Evolutionary conservation across 2,113 vertebrate genomes (phyloP), one percentile per base, ranked within the genome.

Genomic region (Leucopsar rothschildi): DNA sequence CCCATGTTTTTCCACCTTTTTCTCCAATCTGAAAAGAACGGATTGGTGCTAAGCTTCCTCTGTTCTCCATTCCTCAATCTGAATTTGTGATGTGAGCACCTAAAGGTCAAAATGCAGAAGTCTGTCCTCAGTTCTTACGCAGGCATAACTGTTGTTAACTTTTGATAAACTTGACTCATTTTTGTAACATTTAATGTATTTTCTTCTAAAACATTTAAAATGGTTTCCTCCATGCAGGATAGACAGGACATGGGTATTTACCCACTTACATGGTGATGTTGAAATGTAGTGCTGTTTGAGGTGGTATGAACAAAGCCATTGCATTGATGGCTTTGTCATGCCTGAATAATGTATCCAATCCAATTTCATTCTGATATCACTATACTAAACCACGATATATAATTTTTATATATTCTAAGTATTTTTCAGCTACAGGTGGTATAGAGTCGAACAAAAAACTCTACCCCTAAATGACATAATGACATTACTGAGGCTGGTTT

Each of bases 401-500:
- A 18, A 73, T 94, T 95, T 93, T 81, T 81, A 86, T 63, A 88
- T 90, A 91, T 88, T 59, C 33, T 64, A 71, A 88, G 47, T 83
- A 88, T 93, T 92, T 95, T 95, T 90, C 56, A 81, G 86, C 91
- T 57, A 44, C 52, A 85, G 73, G 65, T 55, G 60, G 84, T 72
- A 59, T 59, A 87, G 44, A 73, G 83, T 80, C 12, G 18, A 94
- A 93, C 50, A 68, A 93, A 83, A 96, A 95, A 22, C 0, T 12
- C 64, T 66, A 49, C 23, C 42, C 69, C 40, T 66, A 92, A 95
- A 73, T 81, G 95, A 88, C 95, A 91, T 81, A 96, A 84, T 94
- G 95, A 91, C 90, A 86, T 78, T 85, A 87, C 84, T 75, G 85
- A 93, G 83, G 88, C 78, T 94, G 55, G 45, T 94, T 94, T 90